Evolutionary conservation across 2,888 invertebrate genomes (phyloP), one percentile per base, ranked within the genome.

Genomic region (Apoda limacodes): DNA sequence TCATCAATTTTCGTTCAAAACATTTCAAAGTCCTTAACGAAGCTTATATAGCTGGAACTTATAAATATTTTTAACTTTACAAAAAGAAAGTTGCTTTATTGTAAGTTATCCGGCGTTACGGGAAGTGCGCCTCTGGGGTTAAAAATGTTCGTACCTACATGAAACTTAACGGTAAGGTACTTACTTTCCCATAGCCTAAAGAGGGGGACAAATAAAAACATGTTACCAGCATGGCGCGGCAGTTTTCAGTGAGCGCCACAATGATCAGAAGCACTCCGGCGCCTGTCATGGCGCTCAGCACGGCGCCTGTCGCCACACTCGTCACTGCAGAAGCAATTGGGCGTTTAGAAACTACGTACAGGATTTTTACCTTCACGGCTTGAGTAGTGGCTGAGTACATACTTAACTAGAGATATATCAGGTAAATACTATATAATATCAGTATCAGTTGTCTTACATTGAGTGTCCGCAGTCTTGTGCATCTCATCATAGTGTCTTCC

Each of bases 221-320:
- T 25, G 35, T 45, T 41, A 75, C 78, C 55, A 78, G 57, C 76
- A 78, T 76, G 4, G 76, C 69, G n/a, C 76, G 53, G 38, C 78
- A 76, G 50, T 75, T 76, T 36, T 76, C 78, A 0, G 76, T 75
- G 5, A 78, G 59, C 1, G 78, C 72, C 4, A 78, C 78, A 1
- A 71, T 46, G 29, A 76, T 68, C 12, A 76, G 60, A 2, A 78
- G 48, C 0, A 68, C 15, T 0, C 78, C 76, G 1, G 78, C 76
- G 0, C 78, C 75, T 0, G 66, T 67, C 11, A 76, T 48, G 0
- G 67, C 71, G 9, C 71, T 76, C 24, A 78, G 46, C 1, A 71
- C 53, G 1, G 61, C 61, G 0, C 78, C 76, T 0, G 72, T 58
- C 0, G 64, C 63, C 24, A 64, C 41, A 30, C 75, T 75, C 36